Percentiles rank a stretch among this genome's conserved stretches.
Conservation (phyloP, 2,113 vertebrate species). For the Lethenteron camtschaticum region DNA sequence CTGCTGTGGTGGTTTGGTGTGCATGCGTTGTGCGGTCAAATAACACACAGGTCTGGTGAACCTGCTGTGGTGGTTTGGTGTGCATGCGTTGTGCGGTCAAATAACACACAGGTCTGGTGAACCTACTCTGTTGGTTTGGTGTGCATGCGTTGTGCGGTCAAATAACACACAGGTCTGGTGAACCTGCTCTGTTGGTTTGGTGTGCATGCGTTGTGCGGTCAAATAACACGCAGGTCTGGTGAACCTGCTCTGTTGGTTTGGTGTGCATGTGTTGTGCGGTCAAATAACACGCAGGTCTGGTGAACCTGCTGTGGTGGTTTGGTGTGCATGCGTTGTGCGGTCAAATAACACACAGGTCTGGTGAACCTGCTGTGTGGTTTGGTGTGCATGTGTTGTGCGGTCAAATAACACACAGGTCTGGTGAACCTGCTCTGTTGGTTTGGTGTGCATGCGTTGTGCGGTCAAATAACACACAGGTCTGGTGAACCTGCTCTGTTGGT, state of each 20-base stretch:
- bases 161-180: conserved; percentile 10
- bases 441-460: conserved; percentile 11
- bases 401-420: conserved; percentile 26
- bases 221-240: conserved; percentile 31
- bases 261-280: conserved; percentile 6
- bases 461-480: conserved; percentile 24
- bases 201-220: not conserved
- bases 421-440: conserved; percentile 80
- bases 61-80: conserved; percentile 61
- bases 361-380: too few species aligned
- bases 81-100: not conserved
- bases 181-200: conserved; percentile 59
- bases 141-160: not conserved
- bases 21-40: not conserved
- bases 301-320: too few species aligned
- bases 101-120: conserved; percentile 37
- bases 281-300: too few species aligned
- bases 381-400: too few species aligned
- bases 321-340: too few species aligned
- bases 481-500: conserved; percentile 71
- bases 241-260: conserved; percentile 73
- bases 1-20: conserved; percentile 59
- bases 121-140: conserved; percentile 68
- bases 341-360: too few species aligned
- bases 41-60: conserved; percentile 44